phyloP scores from a whole-genome alignment of 2,797 vertebrate genomes.

The Lepus oiostolus region DNA sequence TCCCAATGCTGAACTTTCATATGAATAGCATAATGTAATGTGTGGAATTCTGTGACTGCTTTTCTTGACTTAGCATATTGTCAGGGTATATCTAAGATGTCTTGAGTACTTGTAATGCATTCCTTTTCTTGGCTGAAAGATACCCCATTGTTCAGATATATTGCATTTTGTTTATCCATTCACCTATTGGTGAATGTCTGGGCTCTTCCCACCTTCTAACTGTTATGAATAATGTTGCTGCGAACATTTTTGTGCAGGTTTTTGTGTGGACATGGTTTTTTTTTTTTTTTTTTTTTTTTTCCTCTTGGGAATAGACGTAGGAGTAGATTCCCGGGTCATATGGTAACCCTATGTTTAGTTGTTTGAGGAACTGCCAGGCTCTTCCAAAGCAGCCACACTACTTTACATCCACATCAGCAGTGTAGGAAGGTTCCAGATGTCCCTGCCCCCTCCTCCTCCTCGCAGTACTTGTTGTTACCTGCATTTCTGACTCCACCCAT shows the following conservation, averaged over 20 bases:
- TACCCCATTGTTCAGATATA: not conserved
- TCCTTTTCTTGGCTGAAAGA: not conserved
- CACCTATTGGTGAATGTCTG: not conserved
- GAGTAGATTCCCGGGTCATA: not conserved
- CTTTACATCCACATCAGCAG: not conserved
- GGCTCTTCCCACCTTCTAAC: not conserved
- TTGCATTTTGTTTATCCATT: not conserved
- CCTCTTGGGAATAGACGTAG: not conserved
- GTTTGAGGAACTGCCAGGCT: not conserved
- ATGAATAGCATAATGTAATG: not conserved
- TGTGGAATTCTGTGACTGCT: not conserved
- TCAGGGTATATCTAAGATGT: not conserved
- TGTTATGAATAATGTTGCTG: not conserved
- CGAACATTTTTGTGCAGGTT: not conserved
- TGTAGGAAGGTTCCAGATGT: not conserved
- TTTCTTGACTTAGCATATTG: slow-evolving; percentile 14
- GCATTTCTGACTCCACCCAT: not conserved
- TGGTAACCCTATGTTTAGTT: not conserved
- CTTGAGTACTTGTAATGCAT: not conserved
- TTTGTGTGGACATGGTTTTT: slow-evolving; percentile 2
- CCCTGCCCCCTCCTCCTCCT: not conserved
- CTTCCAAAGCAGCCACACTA: not conserved
- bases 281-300: slow-evolving; percentile 61
- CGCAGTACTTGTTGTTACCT: not conserved
- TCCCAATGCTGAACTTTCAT: not conserved